Evolutionary conservation across 1,140 invertebrate species (phyloP).

Genomic region (Octopus bimaculoides): DNA sequence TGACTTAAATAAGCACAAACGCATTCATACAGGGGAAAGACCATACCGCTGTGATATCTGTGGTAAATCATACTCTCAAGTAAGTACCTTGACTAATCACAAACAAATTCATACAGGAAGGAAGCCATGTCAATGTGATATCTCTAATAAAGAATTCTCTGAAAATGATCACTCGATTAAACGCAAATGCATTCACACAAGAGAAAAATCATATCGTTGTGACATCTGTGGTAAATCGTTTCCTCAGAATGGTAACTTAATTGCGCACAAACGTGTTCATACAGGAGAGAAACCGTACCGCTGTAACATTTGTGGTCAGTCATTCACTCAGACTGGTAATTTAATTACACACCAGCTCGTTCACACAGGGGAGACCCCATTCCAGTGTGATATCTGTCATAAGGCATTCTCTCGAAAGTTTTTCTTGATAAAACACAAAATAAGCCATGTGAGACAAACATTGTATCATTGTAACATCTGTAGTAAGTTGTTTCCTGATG

Average conservation of each 20-base stretch:
- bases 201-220: constrained; percentile 55
- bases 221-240: constrained; percentile 54
- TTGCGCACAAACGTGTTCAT: constrained; percentile 38
- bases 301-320: constrained; percentile 75
- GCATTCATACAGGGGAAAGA: too few relatives aligned
- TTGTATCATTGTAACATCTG: neutral
- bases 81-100: too few relatives aligned
- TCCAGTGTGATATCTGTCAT: constrained; percentile 92
- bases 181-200: constrained; percentile 54
- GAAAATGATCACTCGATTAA: constrained; percentile 53
- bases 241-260: constrained; percentile 51
- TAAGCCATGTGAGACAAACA: neutral
- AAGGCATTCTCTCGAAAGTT: constrained; percentile 97
- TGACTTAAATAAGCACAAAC: too few relatives aligned
- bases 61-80: too few relatives aligned
- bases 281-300: constrained; percentile 20
- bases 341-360: constrained; percentile 63
- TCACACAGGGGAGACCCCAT: constrained; percentile 85
- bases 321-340: constrained; percentile 94
- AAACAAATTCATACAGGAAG: constrained; percentile 27
- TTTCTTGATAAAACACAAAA: neutral
- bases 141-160: constrained; percentile 51
- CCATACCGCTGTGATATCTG: too few relatives aligned
- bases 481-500: neutral
- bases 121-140: constrained; percentile 30